Base-by-base conservation (phyloP, 2,113 vertebrate species). In the Laticauda laticaudata region DNA sequence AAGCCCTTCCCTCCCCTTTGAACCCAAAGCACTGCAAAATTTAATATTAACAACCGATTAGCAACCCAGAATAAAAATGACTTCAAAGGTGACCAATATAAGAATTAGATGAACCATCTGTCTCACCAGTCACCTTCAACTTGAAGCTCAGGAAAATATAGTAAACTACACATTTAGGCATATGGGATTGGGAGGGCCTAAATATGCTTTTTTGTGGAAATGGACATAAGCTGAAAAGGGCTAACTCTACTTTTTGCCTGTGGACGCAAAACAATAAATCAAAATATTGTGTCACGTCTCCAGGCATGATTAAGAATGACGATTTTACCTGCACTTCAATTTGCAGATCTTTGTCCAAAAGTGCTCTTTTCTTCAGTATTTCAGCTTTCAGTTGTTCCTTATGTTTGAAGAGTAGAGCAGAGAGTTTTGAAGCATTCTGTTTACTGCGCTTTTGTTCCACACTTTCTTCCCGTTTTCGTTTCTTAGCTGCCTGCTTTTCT, bases 361-460 rank as follows among this genome's bases (percentile, higher is more conserved):
- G 98, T 0, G 99, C 99, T 95, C 99, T 98, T 97, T 99, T 99
- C 97, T 99, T 99, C 93, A 99, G 93, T 95, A 99, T 99, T 96
- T 99, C 99, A 0, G 99, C 98, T 97, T 99, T 99, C 91, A 99
- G 98, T 90, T 99, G 99, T 59, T 99, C 99, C 92, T 99, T 99
- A 97, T 99, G 99, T 95, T 99, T 99, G 97, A 99, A 99, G 55
- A 99, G 98, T 94, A 99, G 98, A 0, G 99, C 99, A 0, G 99
- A 99, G 57, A 99, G 98, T 95, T 99, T 99, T 95, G 98, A 98
- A 45, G 99, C 99, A 1, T 99, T 99, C 98, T 99, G 99, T 75
- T 99, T 99, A 96, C 98, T 99, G 57, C 99, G 98, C 87, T 99
- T 99, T 96, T 99, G 99, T 94, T 99, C 99, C 95, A 99, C 99